Evolutionary conservation across 2,888 invertebrate species (phyloP).

Genomic region (Acanthosoma haemorrhoidale): DNA sequence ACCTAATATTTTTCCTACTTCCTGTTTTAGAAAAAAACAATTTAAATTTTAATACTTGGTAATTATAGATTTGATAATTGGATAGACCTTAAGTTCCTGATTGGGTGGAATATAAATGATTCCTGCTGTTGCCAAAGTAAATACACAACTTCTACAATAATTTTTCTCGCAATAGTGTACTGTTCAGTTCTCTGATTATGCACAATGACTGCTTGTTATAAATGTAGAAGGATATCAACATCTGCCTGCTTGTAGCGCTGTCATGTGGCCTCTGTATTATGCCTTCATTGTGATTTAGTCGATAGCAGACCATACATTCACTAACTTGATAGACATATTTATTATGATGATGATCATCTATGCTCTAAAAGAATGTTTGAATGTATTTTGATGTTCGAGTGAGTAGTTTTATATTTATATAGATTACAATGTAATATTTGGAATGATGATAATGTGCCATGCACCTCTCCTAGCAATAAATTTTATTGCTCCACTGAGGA

Average conservation of each 20-base stretch:
- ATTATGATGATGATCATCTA: neutral
- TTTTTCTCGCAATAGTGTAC: too few relatives aligned
- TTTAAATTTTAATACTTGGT: too few relatives aligned
- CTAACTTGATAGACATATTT: neutral
- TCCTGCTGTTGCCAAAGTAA: too few relatives aligned
- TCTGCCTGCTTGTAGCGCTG: conserved; percentile 59
- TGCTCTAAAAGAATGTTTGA: neutral
- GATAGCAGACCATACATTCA: conserved; percentile 8
- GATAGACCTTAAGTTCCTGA: too few relatives aligned
- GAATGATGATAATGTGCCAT: conserved; percentile 27
- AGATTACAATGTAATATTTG: neutral
- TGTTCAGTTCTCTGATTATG: too few relatives aligned
- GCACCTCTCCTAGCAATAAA: conserved; percentile 20
- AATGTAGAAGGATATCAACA: conserved; percentile 55
- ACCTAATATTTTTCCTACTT: too few relatives aligned
- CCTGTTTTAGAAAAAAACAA: too few relatives aligned
- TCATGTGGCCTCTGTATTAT: conserved; percentile 75
- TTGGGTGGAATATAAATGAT: too few relatives aligned
- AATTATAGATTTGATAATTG: too few relatives aligned
- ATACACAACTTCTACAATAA: too few relatives aligned
- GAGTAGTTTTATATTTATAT: neutral
- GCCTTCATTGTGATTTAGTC: conserved; percentile 55
- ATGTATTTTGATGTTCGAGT: neutral
- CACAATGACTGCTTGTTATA: too few relatives aligned
- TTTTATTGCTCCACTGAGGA: neutral